Conservation (phyloP, 2,888 invertebrate species). For the Monochamus alternatus region DNA sequence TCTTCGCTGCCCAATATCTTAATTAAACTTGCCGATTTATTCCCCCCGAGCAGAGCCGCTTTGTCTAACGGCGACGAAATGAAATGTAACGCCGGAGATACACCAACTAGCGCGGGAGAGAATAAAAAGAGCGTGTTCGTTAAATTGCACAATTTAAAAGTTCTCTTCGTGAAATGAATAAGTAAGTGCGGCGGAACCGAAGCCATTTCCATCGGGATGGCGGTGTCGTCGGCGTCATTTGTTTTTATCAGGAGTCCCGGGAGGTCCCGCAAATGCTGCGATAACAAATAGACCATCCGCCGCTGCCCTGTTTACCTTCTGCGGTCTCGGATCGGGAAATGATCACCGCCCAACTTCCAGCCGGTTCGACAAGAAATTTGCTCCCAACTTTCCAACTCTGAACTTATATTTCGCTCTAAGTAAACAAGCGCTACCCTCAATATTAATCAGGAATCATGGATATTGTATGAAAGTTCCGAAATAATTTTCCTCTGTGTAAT, state of each 20-base stretch:
- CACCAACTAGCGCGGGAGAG: conserved; percentile 54
- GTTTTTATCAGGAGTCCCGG: conserved; percentile 69
- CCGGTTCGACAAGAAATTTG: conserved; percentile 11
- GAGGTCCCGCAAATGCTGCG: conserved; percentile 61
- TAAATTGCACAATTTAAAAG: conserved; percentile 73
- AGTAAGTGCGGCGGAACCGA: conserved; percentile 68
- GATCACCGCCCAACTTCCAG: conserved; percentile 34
- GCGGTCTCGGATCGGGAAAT: conserved; percentile 41
- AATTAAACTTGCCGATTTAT: conserved; percentile 73
- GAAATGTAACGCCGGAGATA: conserved; percentile 63
- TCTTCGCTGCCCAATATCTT: conserved; percentile 71
- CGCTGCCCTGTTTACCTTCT: conserved; percentile 38
- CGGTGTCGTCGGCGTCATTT: conserved; percentile 70
- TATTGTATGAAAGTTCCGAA: background rate
- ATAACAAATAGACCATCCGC: conserved; percentile 59
- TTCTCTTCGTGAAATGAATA: conserved; percentile 72
- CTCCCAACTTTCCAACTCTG: conserved; percentile 7
- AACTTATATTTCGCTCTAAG: conserved; percentile 6
- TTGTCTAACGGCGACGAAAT: conserved; percentile 66
- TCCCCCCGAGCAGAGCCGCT: conserved; percentile 64
- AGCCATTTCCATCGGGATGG: conserved; percentile 68
- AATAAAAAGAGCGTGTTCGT: conserved; percentile 67
- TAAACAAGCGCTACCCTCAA: conserved; percentile 7
- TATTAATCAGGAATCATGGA: background rate
- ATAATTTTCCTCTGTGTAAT: background rate